A percentile compares a stretch with the other conserved stretches of the same genome.
These are phyloP conservation scores for Phrynocephalus vlangalii DNA, from an alignment of 2,797 vertebrate species.

Conservation along the genomic window DNA sequence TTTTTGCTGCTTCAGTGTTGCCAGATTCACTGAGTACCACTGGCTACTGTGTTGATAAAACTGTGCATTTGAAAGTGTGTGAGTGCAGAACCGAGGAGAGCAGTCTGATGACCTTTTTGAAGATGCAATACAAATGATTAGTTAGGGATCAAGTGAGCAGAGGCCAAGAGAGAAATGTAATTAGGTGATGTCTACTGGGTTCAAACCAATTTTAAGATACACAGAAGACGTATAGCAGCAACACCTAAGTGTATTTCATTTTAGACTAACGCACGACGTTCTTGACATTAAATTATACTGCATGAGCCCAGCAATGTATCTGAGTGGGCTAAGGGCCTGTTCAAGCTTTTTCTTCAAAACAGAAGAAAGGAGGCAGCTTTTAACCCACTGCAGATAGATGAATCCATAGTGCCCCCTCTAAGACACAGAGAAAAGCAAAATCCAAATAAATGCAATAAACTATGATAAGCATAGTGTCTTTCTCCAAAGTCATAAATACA, in stretches of 20 bases:
- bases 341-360: background rate
- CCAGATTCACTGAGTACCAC: background rate
- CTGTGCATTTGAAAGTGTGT: constrained; percentile 38
- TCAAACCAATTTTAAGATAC: constrained; percentile 40
- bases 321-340: background rate
- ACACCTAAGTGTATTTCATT: constrained; percentile 8
- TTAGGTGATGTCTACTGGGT: background rate
- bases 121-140: constrained; percentile 32
- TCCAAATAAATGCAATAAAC: background rate
- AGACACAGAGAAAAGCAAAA: background rate
- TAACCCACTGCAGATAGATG: background rate
- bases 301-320: constrained; percentile 6
- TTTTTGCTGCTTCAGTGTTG: constrained; percentile 34
- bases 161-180: constrained; percentile 26
- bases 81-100: background rate
- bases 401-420: background rate
- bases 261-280: background rate
- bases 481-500: background rate
- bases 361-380: background rate
- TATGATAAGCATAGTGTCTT: background rate
- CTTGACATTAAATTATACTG: background rate
- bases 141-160: constrained; percentile 11
- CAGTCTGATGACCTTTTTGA: background rate
- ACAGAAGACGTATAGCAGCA: constrained; percentile 27
- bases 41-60: constrained; percentile 35